Evolutionary conservation across 2,888 invertebrate genomes (phyloP).

Genomic region (Leucophenga montana): DNA sequence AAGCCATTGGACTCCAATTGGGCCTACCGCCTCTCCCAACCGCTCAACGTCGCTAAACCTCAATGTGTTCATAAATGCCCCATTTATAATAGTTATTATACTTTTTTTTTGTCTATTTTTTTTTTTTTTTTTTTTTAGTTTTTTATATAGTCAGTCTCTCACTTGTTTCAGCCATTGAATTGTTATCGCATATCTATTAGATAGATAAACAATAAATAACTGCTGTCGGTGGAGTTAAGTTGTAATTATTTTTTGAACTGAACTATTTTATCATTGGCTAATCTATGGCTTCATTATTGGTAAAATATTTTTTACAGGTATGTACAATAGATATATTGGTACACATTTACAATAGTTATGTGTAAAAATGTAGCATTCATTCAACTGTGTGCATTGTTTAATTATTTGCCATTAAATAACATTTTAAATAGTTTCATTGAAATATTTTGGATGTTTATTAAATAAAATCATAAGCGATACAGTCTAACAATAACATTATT

Average conservation of each 20-base stretch:
- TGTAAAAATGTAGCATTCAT: neutral
- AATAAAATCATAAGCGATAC: too few relatives aligned
- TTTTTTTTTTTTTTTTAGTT: too few relatives aligned
- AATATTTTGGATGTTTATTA: too few relatives aligned
- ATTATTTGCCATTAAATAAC: too few relatives aligned
- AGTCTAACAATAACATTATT: too few relatives aligned
- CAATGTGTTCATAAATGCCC: conserved; percentile 58
- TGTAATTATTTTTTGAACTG: conserved; percentile 31
- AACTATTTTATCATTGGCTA: conserved; percentile 25
- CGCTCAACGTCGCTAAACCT: conserved; percentile 14
- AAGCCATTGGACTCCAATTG: conserved; percentile 30
- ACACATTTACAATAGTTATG: neutral
- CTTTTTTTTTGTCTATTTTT: conserved; percentile 35
- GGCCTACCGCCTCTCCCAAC: neutral
- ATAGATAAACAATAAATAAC: conserved; percentile 54
- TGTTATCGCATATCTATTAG: conserved; percentile 38
- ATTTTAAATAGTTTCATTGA: too few relatives aligned
- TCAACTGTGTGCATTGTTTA: too few relatives aligned
- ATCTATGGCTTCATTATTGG: conserved; percentile 17
- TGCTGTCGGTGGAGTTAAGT: conserved; percentile 39
- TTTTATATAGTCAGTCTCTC: too few relatives aligned
- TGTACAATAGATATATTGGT: neutral
- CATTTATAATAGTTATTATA: conserved; percentile 50
- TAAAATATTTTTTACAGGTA: conserved; percentile 14
- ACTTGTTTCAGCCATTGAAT: neutral